phyloP scores from a whole-genome alignment of 2,888 invertebrate genomes.

The Ferdinandea cuprea region DNA sequence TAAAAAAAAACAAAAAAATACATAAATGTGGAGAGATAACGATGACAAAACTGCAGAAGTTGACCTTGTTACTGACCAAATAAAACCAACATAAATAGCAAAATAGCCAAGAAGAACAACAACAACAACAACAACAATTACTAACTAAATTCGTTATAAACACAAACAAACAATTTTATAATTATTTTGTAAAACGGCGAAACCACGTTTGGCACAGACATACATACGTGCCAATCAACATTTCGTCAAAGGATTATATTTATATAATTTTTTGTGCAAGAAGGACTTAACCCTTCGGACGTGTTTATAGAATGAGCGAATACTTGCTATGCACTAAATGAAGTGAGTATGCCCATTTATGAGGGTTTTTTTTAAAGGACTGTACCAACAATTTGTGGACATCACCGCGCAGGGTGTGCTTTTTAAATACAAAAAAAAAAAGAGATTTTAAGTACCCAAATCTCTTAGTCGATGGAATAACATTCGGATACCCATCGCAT shows the following conservation, averaged over 20 bases:
- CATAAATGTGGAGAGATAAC: conserved; percentile 33
- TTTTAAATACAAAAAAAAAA: conserved; percentile 76
- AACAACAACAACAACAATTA: conserved; percentile 41
- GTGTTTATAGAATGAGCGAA: conserved; percentile 75
- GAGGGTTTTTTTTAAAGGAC: conserved; percentile 77
- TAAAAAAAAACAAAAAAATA: no score
- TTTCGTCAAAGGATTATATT: conserved; percentile 33
- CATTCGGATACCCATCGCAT: conserved; percentile 81
- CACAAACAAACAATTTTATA: conserved; percentile 24
- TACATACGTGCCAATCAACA: conserved; percentile 49
- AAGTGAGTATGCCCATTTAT: conserved; percentile 78
- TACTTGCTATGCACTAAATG: conserved; percentile 83
- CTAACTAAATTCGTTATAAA: conserved; percentile 63
- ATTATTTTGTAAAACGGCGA: conserved; percentile 16
- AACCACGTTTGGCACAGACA: conserved; percentile 39
- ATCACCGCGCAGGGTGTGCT: conserved; percentile 83
- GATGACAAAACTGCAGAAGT: conserved; percentile 64
- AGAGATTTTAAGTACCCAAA: conserved; percentile 83
- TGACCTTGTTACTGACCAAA: conserved; percentile 69
- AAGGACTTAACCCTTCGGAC: conserved; percentile 68
- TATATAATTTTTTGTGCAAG: conserved; percentile 56
- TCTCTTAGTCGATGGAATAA: conserved; percentile 81
- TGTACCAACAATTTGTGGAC: conserved; percentile 82
- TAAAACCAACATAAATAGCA: conserved; percentile 59
- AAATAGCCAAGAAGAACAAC: conserved; percentile 22